Evolutionary conservation across 2,113 vertebrate species (phyloP).

Genomic region (Marmota monax): DNA sequence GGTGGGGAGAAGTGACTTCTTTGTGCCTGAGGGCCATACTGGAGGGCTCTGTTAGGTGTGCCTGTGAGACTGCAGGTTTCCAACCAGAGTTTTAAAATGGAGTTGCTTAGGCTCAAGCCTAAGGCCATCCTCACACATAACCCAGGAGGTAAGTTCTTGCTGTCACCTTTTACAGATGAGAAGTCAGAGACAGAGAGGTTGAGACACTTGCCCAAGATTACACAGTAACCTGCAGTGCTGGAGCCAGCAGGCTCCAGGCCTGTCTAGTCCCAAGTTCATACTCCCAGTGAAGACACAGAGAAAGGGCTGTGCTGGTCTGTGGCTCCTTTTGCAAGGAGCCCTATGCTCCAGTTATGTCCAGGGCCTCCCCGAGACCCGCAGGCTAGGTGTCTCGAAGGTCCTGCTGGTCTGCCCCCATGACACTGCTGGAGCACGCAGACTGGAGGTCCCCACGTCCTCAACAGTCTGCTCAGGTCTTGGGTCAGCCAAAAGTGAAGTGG

Average conservation of each 20-base stretch:
- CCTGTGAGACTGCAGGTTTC: no score
- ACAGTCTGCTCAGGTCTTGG: not conserved
- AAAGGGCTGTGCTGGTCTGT: not conserved
- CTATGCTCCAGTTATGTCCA: fast-evolving
- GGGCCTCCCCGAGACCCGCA: fast-evolving
- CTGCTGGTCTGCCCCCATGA: not conserved
- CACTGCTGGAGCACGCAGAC: no score
- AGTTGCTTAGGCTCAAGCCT: no score
- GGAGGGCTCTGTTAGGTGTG: no score
- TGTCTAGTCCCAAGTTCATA: fast-evolving
- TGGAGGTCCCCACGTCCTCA: no score
- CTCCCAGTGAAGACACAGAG: not conserved
- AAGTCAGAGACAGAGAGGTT: not conserved
- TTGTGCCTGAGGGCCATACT: no score
- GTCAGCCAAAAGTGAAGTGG: not conserved
- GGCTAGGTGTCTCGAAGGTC: fast-evolving
- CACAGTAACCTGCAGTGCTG: fast-evolving
- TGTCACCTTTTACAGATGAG: no score
- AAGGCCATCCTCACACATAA: no score
- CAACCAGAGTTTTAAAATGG: no score
- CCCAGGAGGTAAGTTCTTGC: not conserved
- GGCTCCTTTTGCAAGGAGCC: fast-evolving
- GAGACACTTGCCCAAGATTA: not conserved
- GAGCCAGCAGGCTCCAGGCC: not conserved
- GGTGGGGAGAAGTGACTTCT: no score